Conservation (phyloP, 2,797 vertebrate species). For the Macrochelys suwanniensis region DNA sequence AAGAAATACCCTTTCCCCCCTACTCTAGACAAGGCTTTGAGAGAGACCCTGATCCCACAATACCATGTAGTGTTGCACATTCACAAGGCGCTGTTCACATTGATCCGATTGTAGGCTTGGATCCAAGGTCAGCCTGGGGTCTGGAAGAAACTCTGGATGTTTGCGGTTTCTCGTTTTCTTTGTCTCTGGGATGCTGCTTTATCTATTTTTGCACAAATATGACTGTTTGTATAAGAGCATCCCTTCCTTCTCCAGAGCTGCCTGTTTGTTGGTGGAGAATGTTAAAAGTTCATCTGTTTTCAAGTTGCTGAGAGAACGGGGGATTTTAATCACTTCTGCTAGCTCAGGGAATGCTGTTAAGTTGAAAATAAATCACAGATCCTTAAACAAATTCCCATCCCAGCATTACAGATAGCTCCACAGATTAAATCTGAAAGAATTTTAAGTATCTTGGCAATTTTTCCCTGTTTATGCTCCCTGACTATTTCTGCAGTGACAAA, state of each 20-base stretch:
- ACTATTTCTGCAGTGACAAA: neutral
- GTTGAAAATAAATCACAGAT: neutral
- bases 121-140: neutral
- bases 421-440: neutral
- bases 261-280: too few relatives aligned
- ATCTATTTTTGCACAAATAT: neutral
- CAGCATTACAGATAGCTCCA: neutral
- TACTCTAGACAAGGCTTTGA: neutral
- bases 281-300: neutral
- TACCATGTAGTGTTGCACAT: neutral
- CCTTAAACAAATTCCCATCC: neutral
- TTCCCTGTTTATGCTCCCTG: neutral
- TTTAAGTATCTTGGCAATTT: neutral
- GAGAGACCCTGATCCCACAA: neutral
- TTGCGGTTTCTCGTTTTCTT: neutral
- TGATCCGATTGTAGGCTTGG: neutral
- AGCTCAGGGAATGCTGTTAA: neutral
- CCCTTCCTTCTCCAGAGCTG: neutral
- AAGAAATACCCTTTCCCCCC: neutral
- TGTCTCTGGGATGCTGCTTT: neutral
- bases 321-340: neutral
- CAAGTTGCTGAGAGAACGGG: neutral
- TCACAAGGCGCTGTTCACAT: neutral
- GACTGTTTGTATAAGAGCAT: neutral
- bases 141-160: neutral